Conservation (phyloP, 2,888 invertebrate genomes). For the Sphaerophoria taeniata region DNA sequence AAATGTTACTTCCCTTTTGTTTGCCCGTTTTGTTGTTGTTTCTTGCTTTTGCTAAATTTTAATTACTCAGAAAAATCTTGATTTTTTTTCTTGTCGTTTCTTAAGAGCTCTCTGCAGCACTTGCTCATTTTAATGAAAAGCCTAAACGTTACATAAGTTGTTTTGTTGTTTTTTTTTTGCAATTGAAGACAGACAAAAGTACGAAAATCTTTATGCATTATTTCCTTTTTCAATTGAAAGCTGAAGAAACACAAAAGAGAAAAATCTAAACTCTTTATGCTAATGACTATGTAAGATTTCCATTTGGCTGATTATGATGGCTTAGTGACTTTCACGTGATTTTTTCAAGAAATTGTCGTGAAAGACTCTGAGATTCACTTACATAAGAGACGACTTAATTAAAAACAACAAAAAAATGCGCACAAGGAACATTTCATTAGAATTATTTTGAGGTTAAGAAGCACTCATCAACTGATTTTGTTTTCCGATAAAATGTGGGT, state of each 20-base stretch:
- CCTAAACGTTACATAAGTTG: background rate
- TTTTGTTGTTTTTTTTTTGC: background rate
- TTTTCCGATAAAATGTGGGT: too few species aligned
- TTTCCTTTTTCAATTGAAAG: conserved; percentile 26
- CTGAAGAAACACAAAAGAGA: background rate
- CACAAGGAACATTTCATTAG: background rate
- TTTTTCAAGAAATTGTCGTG: background rate
- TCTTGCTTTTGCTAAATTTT: conserved; percentile 5
- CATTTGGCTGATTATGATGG: background rate
- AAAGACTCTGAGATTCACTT: background rate
- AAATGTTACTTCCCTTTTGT: background rate
- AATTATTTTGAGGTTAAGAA: background rate
- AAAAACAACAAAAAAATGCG: too few species aligned
- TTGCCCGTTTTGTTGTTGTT: conserved; percentile 1
- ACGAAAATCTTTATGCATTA: conserved; percentile 1
- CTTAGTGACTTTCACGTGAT: conserved; percentile 7
- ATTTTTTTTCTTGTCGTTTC: background rate
- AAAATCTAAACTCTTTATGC: background rate
- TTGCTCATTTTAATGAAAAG: background rate
- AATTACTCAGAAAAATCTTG: background rate
- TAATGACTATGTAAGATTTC: conserved; percentile 6
- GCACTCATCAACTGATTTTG: too few species aligned
- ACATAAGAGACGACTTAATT: too few species aligned
- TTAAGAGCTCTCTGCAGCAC: too few species aligned
- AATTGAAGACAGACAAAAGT: background rate